Base-by-base conservation (phyloP, 2,797 vertebrate genomes). In the Lerista edwardsae region DNA sequence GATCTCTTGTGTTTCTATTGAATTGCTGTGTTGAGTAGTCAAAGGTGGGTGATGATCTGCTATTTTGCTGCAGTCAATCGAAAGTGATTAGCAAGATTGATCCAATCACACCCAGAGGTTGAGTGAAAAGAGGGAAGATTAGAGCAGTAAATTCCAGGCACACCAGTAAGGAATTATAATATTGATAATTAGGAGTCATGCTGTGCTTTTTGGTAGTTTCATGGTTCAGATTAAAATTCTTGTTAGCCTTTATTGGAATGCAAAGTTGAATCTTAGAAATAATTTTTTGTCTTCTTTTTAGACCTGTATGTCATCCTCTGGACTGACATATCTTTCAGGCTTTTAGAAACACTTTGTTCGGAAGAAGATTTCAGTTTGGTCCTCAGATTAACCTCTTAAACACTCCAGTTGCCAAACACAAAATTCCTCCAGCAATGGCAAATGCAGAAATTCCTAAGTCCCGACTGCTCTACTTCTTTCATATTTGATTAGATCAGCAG, bases 401-500 rank as follows among this genome's bases (percentile, higher is more conserved):
- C 10, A 69, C 17, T 73, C 44, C 27, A 19, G 19, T 55, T 68
- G 9, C n/a, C 34, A 29, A 77, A 21, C 67, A 62, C 41, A 71
- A 47, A 57, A 61, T 78, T 84, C 57, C 44, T 44, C 34, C 29
- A 68, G 12, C 34, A 67, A 17, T 80, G 44, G 69, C 41, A 61
- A 80, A 55, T 75, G 62, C 14, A 85, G 47, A 74, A 74, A 67
- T 79, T 73, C 34, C 19, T 55, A 83, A 77, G 61, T 34, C 17
- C 23, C 51, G 61, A 59, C 75, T 61, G 64, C 51, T 36, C 64
- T 80, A 23, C 80, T 75, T 85, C 64, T 68, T 75, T 85, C 72
- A 80, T 62, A 47, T 85, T 47, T 44, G 34, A 80, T 80, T 75
- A 80, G 51, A 68, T 80, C 47, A 75, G 6, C 14, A 68, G 21